Conservation (phyloP, 2,113 vertebrate species). For the Empidonax traillii region DNA sequence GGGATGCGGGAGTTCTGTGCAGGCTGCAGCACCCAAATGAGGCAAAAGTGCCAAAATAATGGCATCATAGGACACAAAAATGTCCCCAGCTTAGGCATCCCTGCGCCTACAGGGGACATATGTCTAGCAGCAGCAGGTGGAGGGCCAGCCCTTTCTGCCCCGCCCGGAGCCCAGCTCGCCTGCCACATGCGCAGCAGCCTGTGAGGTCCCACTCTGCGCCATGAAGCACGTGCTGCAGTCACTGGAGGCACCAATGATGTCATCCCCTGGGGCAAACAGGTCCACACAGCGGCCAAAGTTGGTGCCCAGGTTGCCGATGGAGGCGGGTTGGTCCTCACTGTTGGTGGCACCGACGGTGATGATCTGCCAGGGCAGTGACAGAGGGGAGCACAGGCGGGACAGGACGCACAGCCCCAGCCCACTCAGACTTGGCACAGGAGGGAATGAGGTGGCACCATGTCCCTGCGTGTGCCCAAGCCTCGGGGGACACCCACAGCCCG, state of each 20-base stretch:
- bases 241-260: constrained; percentile 87
- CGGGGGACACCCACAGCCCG: accelerated
- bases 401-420: background rate
- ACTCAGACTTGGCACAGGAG: accelerated
- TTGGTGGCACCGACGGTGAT: constrained; percentile 89
- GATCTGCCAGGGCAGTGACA: constrained; percentile 68
- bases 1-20: background rate
- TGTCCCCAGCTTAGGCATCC: background rate
- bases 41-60: accelerated
- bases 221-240: constrained; percentile 89
- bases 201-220: constrained; percentile 85
- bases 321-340: constrained; percentile 79
- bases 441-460: accelerated
- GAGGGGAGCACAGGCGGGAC: accelerated
- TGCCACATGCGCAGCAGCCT: constrained; percentile 86
- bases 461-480: accelerated
- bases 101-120: background rate
- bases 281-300: constrained; percentile 88
- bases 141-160: background rate
- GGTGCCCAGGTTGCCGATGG: constrained; percentile 80
- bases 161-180: constrained; percentile 47
- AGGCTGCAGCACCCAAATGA: background rate
- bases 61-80: accelerated
- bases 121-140: background rate
- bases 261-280: constrained; percentile 88